phyloP scores from a whole-genome alignment of 1,140 invertebrate genomes.

The Sitodiplosis mosellana region DNA sequence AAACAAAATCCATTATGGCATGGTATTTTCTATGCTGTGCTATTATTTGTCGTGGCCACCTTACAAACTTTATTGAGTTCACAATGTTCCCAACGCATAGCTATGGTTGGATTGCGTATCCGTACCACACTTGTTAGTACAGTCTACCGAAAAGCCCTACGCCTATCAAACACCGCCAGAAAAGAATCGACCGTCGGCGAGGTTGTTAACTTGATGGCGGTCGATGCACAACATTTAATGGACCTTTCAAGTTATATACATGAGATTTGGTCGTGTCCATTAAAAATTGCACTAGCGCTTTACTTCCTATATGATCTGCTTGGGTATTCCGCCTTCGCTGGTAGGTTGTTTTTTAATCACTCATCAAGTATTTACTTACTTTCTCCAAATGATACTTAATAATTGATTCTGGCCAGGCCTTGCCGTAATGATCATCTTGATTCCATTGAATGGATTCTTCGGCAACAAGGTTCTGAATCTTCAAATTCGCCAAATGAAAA shows the following conservation, averaged over 20 bases:
- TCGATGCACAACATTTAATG: constrained; percentile 57
- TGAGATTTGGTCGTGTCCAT: constrained; percentile 90
- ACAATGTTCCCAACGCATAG: constrained; percentile 83
- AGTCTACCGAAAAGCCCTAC: constrained; percentile 78
- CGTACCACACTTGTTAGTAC: constrained; percentile 80
- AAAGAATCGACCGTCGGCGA: constrained; percentile 79
- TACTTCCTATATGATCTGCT: constrained; percentile 79
- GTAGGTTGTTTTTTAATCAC: constrained; percentile 1
- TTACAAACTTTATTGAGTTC: constrained; percentile 74
- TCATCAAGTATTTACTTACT: no score
- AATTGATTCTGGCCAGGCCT: constrained; percentile 45
- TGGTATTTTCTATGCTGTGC: constrained; percentile 63
- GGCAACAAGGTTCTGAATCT: constrained; percentile 65
- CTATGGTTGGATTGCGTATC: constrained; percentile 76
- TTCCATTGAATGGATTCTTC: constrained; percentile 77
- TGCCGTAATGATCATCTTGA: constrained; percentile 79
- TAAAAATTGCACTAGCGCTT: constrained; percentile 74
- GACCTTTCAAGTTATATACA: constrained; percentile 80
- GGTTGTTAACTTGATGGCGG: constrained; percentile 83
- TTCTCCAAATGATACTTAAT: no score
- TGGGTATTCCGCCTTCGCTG: constrained; percentile 68
- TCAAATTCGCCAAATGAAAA: constrained; percentile 79
- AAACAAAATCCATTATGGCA: constrained; percentile 54
- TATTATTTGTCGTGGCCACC: constrained; percentile 59
- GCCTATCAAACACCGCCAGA: constrained; percentile 56